A percentile compares a stretch with the other conserved stretches of the same genome.
phyloP scores from a whole-genome alignment of 1,140 invertebrate genomes.

The Brachionus rubens region DNA sequence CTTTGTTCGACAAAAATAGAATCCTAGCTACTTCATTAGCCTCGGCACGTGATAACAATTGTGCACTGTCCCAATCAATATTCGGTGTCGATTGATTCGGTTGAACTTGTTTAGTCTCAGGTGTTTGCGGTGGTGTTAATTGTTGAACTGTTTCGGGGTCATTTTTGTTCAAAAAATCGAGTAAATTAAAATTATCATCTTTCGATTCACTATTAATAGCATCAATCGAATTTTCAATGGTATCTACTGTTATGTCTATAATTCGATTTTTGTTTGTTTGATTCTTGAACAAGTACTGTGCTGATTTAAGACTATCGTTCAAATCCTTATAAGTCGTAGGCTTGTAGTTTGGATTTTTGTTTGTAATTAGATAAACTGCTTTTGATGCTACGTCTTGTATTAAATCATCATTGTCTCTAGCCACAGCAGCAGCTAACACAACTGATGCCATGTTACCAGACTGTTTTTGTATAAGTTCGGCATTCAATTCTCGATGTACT shows the following conservation, averaged over 20 bases:
- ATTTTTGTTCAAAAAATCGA: constrained; percentile 17
- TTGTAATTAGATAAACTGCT: not conserved
- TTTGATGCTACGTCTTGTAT: constrained; percentile 15
- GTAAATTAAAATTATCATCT: not conserved
- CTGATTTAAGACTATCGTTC: not conserved
- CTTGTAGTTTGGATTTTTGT: not conserved
- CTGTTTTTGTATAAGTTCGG: not conserved
- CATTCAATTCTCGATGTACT: not conserved
- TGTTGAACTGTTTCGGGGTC: not conserved
- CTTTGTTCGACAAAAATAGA: constrained; percentile 32
- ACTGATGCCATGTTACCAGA: not conserved
- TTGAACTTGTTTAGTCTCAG: not conserved
- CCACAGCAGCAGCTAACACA: not conserved
- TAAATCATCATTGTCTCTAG: constrained; percentile 11
- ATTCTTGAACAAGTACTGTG: not conserved
- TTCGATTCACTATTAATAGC: not conserved
- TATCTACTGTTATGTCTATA: constrained; percentile 19
- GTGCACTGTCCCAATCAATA: constrained; percentile 6
- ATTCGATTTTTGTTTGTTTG: constrained; percentile 24
- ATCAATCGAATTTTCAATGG: not conserved
- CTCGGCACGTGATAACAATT: not conserved
- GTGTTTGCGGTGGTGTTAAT: constrained; percentile 38
- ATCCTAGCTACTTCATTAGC: constrained; percentile 36
- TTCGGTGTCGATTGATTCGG: not conserved
- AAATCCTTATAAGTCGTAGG: constrained; percentile 1